Percentiles rank a stretch among this genome's conserved stretches.
Conservation (phyloP, 2,113 vertebrate species). For the Oryctolagus cuniculus region DNA sequence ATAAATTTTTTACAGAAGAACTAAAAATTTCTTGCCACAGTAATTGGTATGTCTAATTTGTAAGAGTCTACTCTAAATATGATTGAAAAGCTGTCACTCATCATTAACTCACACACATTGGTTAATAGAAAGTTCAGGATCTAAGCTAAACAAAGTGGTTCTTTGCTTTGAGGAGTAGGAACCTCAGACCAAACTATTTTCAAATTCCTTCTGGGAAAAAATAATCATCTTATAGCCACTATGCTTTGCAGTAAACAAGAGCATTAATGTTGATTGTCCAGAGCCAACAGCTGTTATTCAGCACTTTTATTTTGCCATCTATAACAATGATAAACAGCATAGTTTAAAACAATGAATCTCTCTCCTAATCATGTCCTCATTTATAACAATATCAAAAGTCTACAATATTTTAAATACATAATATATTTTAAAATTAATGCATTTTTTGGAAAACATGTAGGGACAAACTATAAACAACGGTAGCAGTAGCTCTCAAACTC, state of each 20-base stretch:
- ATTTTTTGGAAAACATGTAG: slow-evolving; percentile 28
- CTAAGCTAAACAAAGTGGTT: slow-evolving; percentile 50
- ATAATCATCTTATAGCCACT: slow-evolving; percentile 45
- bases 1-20: no score
- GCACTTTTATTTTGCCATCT: slow-evolving; percentile 41
- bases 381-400: slow-evolving; percentile 49
- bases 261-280: slow-evolving; percentile 1
- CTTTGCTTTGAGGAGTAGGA: slow-evolving; percentile 32
- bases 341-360: slow-evolving; percentile 8
- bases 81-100: neutral
- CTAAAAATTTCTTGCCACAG: slow-evolving; percentile 25
- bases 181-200: slow-evolving; percentile 51
- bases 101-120: neutral
- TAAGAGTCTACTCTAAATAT: neutral
- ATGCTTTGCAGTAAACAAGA: slow-evolving; percentile 32
- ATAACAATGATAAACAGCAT: neutral
- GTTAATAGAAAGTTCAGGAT: slow-evolving; percentile 33
- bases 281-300: neutral
- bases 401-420: slow-evolving; percentile 6
- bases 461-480: neutral
- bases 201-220: slow-evolving; percentile 46
- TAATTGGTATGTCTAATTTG: neutral
- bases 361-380: neutral
- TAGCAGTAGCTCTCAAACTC: neutral
- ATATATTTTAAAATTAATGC: neutral